Percentiles rank a stretch among this genome's conserved stretches.
Evolutionary conservation across 2,113 vertebrate genomes (phyloP).

Genomic region (Talpa occidentalis): DNA sequence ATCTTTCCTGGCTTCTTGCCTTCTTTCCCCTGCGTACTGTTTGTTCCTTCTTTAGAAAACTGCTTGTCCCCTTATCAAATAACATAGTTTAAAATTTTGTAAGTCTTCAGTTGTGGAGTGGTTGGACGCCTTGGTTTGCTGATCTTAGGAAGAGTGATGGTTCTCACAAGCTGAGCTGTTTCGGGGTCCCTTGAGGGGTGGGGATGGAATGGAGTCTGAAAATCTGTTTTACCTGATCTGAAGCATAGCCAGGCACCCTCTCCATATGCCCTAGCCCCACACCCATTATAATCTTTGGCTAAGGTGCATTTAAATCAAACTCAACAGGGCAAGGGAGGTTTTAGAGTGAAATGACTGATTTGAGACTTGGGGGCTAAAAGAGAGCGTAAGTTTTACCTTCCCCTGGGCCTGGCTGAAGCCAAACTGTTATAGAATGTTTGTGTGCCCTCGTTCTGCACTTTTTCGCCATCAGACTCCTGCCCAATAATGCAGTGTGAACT

Average conservation of each 20-base stretch:
- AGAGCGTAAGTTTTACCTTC: rapidly evolving
- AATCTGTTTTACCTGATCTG: not conserved
- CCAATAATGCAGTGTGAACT: not conserved
- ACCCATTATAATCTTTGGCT: not conserved
- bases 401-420: not conserved
- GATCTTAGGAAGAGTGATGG: not conserved
- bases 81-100: not conserved
- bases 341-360: not conserved
- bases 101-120: not conserved
- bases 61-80: not conserved
- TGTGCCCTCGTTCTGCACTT: rapidly evolving
- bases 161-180: rapidly evolving
- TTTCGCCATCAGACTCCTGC: not conserved
- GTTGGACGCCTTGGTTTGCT: not conserved
- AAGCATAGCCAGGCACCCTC: not conserved
- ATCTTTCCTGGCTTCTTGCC: not conserved
- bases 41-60: slow-evolving; percentile 19
- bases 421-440: not conserved
- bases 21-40: not conserved
- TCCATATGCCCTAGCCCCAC: not conserved
- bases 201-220: not conserved
- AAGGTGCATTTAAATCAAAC: not conserved
- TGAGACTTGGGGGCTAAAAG: not conserved
- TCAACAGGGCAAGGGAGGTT: not conserved
- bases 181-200: not conserved